Conservation (phyloP, 2,888 invertebrate genomes). For the Ctena decussata region DNA sequence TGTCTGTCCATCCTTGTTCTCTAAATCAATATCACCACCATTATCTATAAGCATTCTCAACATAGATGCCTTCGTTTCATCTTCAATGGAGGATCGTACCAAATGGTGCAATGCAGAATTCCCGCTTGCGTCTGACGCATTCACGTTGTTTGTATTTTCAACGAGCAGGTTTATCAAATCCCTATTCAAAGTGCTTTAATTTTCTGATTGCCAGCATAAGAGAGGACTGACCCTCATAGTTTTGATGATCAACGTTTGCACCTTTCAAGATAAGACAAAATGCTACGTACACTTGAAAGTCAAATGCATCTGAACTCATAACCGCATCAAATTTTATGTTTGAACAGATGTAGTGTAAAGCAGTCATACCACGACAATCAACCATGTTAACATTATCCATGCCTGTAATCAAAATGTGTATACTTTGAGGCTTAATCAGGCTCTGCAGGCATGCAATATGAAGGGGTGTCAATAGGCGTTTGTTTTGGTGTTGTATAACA, state of each 20-base stretch:
- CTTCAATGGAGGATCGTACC: neutral
- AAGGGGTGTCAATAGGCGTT: neutral
- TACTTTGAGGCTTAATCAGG: neutral
- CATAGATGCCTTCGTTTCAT: neutral
- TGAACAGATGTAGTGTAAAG: neutral
- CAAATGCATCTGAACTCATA: neutral
- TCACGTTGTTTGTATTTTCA: neutral
- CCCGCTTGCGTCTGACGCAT: neutral
- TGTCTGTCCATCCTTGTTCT: neutral
- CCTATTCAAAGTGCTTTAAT: neutral
- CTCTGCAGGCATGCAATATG: neutral
- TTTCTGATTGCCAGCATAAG: neutral
- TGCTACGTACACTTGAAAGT: neutral
- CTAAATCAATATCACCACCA: neutral
- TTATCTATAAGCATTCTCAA: neutral
- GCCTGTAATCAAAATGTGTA: neutral
- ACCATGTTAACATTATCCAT: neutral
- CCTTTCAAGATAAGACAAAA: neutral
- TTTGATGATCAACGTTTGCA: neutral
- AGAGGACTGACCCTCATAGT: neutral
- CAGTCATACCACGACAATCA: neutral
- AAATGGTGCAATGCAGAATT: neutral
- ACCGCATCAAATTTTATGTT: neutral
- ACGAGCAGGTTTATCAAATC: neutral
- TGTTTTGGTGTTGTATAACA: neutral